These are phyloP conservation scores for Phoxinus dragarum DNA, from an alignment of 2,797 vertebrate species.

Conservation along the genomic window DNA sequence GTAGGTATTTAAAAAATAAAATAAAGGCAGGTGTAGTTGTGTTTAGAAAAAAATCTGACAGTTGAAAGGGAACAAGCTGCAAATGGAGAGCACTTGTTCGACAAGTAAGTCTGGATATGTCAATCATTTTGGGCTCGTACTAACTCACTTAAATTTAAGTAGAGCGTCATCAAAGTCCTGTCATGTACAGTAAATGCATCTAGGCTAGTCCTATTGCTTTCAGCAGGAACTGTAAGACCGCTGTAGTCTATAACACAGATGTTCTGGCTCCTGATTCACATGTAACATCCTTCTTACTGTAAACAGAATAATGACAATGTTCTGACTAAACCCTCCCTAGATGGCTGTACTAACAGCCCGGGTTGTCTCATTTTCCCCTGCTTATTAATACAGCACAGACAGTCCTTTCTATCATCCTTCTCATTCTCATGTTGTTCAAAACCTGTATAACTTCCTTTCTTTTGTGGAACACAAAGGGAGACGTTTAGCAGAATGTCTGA, in stretches of 20 bases:
- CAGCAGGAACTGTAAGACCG: not conserved
- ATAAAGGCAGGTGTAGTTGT: not conserved
- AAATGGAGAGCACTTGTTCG: not conserved
- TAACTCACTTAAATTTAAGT: not conserved
- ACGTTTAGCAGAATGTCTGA: not conserved
- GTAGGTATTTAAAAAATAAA: not conserved
- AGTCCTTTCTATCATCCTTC: not conserved
- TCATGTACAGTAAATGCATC: not conserved
- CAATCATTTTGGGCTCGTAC: not conserved
- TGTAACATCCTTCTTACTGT: constrained; percentile 10
- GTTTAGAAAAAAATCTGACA: not conserved
- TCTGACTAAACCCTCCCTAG: not conserved
- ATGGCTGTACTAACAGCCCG: not conserved
- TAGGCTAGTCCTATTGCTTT: not conserved
- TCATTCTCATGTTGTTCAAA: not conserved
- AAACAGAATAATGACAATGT: constrained; percentile 18
- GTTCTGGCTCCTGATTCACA: not conserved
- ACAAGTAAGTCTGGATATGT: constrained; percentile 1
- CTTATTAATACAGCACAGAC: not conserved
- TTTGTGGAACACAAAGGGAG: not conserved
- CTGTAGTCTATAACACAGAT: constrained; percentile 3
- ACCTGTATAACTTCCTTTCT: not conserved
- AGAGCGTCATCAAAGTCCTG: not conserved
- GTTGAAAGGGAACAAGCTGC: not conserved
- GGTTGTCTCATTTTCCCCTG: not conserved